Percentiles rank a stretch among this genome's conserved stretches.
Conservation (phyloP, 2,113 vertebrate species). For the Nothoprocta pentlandii region DNA sequence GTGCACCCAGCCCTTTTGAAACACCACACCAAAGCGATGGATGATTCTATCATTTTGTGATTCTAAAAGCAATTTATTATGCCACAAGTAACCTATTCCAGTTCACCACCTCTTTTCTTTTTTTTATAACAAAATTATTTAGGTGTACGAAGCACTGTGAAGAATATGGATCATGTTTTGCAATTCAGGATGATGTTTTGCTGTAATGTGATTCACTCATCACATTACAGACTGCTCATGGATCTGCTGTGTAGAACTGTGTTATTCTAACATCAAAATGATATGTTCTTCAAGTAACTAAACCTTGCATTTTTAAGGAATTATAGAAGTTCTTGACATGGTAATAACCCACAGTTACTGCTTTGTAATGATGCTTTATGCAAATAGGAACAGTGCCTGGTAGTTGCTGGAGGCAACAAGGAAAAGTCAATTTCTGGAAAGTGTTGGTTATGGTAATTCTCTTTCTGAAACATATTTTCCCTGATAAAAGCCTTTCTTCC, state of each 20-base stretch:
- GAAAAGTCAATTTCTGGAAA: slow-evolving; percentile 44
- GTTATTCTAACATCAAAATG: not conserved
- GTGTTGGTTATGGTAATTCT: not conserved
- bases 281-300: slow-evolving; percentile 4
- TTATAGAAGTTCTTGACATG: not conserved
- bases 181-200: not conserved
- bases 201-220: not conserved
- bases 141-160: not conserved
- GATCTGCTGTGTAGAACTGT: not conserved
- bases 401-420: slow-evolving; percentile 48
- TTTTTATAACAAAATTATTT: not conserved
- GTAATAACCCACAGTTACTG: slow-evolving; percentile 8
- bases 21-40: no score
- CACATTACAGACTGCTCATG: not conserved
- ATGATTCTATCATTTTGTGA: no score
- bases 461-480: not conserved
- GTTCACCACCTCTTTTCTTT: not conserved
- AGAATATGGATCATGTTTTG: not conserved
- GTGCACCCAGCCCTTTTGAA: no score
- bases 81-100: not conserved
- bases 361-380: not conserved
- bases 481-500: not conserved
- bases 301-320: slow-evolving; percentile 40
- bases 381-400: slow-evolving; percentile 5
- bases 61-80: not conserved